phyloP scores from a whole-genome alignment of 2,888 invertebrate genomes.

The Agriotes lineatus region DNA sequence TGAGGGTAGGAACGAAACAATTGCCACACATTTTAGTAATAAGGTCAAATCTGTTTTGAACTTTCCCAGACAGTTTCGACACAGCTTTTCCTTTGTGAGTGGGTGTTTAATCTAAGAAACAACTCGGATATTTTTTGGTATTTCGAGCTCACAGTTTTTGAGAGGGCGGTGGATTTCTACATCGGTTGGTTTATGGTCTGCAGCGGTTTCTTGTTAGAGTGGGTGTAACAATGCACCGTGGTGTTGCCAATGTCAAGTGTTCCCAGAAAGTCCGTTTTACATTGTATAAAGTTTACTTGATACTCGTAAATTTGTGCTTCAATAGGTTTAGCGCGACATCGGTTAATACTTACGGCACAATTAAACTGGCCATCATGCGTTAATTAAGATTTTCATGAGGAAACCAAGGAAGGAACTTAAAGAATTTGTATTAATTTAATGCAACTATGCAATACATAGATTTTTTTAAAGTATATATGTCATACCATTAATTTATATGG shows the following conservation, averaged over 20 bases:
- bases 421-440: too few species aligned
- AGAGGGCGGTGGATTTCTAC: constrained; percentile 23
- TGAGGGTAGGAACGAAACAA: too few species aligned
- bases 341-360: background rate
- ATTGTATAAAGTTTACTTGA: constrained; percentile 26
- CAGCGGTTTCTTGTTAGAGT: constrained; percentile 33
- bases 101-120: constrained; percentile 3
- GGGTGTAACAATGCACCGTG: constrained; percentile 49
- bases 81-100: background rate
- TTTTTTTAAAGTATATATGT: too few species aligned
- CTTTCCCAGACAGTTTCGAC: background rate
- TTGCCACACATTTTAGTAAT: too few species aligned
- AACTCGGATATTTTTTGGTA: constrained; percentile 1
- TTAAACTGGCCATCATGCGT: background rate
- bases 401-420: too few species aligned
- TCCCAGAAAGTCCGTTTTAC: constrained; percentile 47
- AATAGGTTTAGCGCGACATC: too few species aligned
- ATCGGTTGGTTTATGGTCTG: constrained; percentile 22
- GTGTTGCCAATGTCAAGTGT: constrained; percentile 46
- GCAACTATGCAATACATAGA: too few species aligned
- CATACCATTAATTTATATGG: too few species aligned
- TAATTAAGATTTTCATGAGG: background rate
- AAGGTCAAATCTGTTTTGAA: background rate
- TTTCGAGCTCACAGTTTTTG: background rate
- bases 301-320: too few species aligned